These are phyloP conservation scores for Daboia siamensis DNA, from an alignment of 2,113 vertebrate genomes.

Conservation along the genomic window DNA sequence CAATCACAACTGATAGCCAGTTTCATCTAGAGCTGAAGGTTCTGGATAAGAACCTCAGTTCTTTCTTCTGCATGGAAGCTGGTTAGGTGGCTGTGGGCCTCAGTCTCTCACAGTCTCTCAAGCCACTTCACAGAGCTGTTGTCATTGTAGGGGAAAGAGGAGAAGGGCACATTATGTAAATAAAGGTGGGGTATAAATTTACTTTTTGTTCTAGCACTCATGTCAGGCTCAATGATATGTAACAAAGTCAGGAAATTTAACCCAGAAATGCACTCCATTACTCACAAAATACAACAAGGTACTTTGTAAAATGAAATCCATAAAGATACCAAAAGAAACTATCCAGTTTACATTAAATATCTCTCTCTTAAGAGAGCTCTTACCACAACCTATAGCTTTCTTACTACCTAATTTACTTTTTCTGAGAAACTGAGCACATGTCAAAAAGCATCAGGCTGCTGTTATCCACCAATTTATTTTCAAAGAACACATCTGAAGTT, in stretches of 20 bases:
- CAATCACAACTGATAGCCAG: no score
- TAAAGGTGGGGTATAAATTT: not conserved
- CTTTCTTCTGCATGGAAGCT: not conserved
- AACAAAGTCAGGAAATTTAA: not conserved
- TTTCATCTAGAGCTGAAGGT: no score
- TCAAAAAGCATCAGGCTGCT: not conserved
- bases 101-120: not conserved
- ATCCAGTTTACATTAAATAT: not conserved
- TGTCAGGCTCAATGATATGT: not conserved
- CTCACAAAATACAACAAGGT: not conserved
- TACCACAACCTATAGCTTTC: not conserved
- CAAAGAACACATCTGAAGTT: not conserved
- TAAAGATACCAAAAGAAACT: not conserved
- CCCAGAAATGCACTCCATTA: not conserved
- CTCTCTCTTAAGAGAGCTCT: not conserved
- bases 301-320: not conserved
- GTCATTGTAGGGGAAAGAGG: not conserved
- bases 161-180: not conserved
- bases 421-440: not conserved
- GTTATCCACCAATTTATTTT: not conserved
- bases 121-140: not conserved
- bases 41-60: not conserved
- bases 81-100: not conserved
- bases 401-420: not conserved
- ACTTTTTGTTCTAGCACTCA: not conserved